Conservation (phyloP, 2,113 vertebrate species). For the Otis tarda region DNA sequence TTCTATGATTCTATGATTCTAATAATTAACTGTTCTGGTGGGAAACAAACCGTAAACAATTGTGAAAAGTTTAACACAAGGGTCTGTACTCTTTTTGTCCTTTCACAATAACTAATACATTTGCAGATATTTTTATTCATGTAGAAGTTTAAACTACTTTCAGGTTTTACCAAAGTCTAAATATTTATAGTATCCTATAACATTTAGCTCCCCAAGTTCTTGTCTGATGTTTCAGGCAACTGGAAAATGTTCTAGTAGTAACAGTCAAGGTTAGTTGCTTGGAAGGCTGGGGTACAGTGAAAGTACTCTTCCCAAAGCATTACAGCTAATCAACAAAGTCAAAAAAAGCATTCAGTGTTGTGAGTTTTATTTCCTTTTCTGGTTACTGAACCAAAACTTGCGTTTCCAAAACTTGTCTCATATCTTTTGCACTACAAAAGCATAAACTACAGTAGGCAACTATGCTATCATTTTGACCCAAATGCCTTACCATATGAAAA, state of each 20-base stretch:
- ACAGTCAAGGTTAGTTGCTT: background rate
- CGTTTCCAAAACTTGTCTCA: background rate
- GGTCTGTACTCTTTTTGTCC: background rate
- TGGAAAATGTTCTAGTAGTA: background rate
- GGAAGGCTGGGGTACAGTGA: background rate
- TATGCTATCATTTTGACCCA: background rate
- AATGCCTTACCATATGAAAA: slow-evolving; percentile 80
- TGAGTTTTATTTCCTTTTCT: background rate
- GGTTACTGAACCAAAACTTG: background rate
- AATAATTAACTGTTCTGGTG: background rate
- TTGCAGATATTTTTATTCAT: background rate
- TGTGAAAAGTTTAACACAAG: background rate
- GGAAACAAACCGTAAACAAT: background rate
- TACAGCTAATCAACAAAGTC: background rate
- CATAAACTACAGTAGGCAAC: background rate
- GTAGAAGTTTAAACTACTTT: background rate
- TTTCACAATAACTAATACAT: background rate
- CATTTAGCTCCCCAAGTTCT: background rate
- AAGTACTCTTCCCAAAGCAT: background rate
- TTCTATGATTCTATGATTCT: too few relatives aligned
- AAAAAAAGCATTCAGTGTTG: background rate
- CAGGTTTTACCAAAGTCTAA: background rate
- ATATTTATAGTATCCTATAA: background rate
- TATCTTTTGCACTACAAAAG: background rate
- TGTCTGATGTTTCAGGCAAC: background rate